These are phyloP conservation scores for Balaeniceps rex DNA, from an alignment of 2,113 vertebrate genomes.

Conservation along the genomic window DNA sequence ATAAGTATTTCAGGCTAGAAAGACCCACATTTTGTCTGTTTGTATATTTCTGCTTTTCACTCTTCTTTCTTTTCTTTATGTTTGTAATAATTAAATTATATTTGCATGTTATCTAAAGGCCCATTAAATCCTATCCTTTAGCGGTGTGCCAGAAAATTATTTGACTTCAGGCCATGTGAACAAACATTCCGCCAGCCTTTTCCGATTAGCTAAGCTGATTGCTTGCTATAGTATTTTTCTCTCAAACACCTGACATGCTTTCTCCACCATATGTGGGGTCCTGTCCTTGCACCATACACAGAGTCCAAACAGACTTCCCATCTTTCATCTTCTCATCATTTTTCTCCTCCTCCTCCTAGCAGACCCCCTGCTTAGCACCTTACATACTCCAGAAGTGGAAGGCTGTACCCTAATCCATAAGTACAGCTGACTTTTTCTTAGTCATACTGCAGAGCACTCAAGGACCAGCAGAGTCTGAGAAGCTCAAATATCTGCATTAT, in stretches of 20 bases:
- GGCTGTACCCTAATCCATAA: background rate
- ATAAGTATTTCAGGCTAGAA: background rate
- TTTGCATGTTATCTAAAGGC: background rate
- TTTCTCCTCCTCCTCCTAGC: background rate
- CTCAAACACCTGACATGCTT: background rate
- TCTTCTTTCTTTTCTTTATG: background rate
- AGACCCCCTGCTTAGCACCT: background rate
- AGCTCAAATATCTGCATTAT: background rate
- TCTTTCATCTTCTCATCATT: background rate
- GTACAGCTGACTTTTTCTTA: background rate
- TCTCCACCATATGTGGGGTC: background rate
- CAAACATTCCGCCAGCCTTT: background rate
- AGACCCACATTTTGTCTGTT: background rate
- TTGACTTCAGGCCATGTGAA: background rate
- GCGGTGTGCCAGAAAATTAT: background rate
- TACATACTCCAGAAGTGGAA: background rate
- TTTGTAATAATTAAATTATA: background rate
- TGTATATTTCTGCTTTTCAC: background rate
- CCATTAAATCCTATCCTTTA: background rate
- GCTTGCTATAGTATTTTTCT: background rate
- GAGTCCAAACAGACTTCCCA: background rate
- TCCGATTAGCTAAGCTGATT: background rate
- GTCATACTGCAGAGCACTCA: background rate
- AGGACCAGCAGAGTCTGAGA: background rate
- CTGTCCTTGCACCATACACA: background rate